Conservation (phyloP, 2,888 invertebrate genomes). For the Ypsolopha scabrella region DNA sequence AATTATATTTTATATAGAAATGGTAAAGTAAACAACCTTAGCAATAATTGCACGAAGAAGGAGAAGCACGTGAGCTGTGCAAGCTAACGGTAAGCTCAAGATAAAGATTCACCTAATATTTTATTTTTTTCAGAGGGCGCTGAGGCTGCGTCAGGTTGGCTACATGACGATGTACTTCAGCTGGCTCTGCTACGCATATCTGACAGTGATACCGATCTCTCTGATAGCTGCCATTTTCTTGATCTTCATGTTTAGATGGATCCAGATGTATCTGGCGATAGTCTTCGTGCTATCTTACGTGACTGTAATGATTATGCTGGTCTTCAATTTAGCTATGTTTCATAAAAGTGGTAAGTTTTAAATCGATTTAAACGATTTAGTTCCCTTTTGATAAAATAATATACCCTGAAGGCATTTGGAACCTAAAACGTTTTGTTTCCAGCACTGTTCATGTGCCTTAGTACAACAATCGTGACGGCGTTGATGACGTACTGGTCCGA, state of each 20-base stretch:
- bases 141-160: conserved; percentile 39
- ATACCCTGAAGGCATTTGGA: neutral
- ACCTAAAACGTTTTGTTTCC: conserved; percentile 4
- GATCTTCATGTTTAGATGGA: conserved; percentile 53
- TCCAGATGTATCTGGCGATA: conserved; percentile 37
- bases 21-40: no score
- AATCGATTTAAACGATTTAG: neutral
- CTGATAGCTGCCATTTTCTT: conserved; percentile 35
- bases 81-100: neutral
- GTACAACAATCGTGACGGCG: conserved; percentile 41
- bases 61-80: neutral
- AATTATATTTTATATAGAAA: no score
- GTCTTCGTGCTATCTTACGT: conserved; percentile 34
- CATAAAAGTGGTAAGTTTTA: conserved; percentile 30
- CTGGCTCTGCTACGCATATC: conserved; percentile 40
- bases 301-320: conserved; percentile 43
- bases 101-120: neutral
- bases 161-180: conserved; percentile 40
- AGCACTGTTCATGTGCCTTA: conserved; percentile 41
- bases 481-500: conserved; percentile 46
- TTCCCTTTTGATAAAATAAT: neutral
- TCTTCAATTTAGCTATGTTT: conserved; percentile 51
- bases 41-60: neutral
- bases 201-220: conserved; percentile 41
- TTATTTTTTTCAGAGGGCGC: conserved; percentile 29